Base-by-base conservation (phyloP, 1,140 invertebrate genomes). In the Drosophila pallidifrons region DNA sequence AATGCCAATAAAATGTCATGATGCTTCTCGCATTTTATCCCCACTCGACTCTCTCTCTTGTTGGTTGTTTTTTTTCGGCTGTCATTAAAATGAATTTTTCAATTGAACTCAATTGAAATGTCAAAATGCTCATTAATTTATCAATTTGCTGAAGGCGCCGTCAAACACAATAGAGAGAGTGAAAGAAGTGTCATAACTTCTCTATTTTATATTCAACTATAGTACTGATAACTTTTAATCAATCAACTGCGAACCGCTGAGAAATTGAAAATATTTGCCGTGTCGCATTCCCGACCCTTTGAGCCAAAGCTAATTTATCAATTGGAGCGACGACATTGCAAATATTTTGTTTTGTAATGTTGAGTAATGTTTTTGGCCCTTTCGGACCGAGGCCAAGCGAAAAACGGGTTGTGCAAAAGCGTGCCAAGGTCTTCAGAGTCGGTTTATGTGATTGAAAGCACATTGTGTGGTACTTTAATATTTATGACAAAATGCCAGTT, bases 101-200 rank as follows among this genome's bases (percentile, higher is more conserved):
- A 82, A 66, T 70, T 80, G 38, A 79, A 64, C 70, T 83, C 68
- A 77, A 83, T 80, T 77, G 81, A 78, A 78, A 65, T 75, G 76
- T 80, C 77, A 81, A 73, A 81, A 77, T 82, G 70, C 75, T 81
- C 82, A 79, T 79, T 81, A 86, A 86, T 86, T 72, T 75, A 82
- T 82, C 79, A 76, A 73, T 80, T 86, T 45, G 11, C 32, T 70
- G 66, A 35, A 30, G 20, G 16, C 57, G 8, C 16, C n/a, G 28
- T 20, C 8, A 10, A 25, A 69, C 8, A 38, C 7, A 7, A 25
- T 1, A 38, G 35, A 38, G n/a, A 41, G 10, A n/a, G 8, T 1
- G 32, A 8, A 5, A n/a, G 46, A 64, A 20, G 25, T 59, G 41
- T 68, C 54, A 68, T 52, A 11, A 58, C 45, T 58, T 57, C 59